Base-by-base conservation (phyloP, 2,888 invertebrate genomes). In the Abrostola triplasia region DNA sequence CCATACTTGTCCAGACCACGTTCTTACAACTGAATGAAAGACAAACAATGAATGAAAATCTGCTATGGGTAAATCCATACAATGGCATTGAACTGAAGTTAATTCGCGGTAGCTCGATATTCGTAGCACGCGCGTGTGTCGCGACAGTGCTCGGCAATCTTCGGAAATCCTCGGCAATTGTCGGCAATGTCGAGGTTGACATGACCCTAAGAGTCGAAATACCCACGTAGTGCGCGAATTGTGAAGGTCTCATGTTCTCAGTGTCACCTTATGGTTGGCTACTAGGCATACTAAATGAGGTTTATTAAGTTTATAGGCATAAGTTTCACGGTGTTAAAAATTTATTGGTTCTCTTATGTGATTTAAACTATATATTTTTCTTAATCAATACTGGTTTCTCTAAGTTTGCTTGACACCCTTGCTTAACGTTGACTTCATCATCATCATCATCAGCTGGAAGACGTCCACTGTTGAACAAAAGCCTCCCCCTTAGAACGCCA, bases 31-130 rank as follows among this genome's bases (percentile, higher is more conserved):
- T 72, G 60, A 77, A 68, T 64, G 71, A 59, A 75, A 73, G 56
- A 57, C 49, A 67, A 65, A 67, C 64, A 66, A 66, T 77, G 73
- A 76, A 73, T 77, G 70, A 72, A 69, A 70, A 64, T 40, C 49
- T 64, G 53, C 48, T 42, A 55, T 35, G 61, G 57, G 61, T 65
- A 59, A 68, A 58, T 67, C 66, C 65, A 63, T 64, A 62, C 56
- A 66, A 70, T 80, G 84, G 70, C 84, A 86, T 84, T 88, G 85
- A 80, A 82, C 70, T 64, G 59, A 56, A 44, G 12, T 59, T 66
- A 72, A 76, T 76, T 73, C 59, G 57, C 63, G 65, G 80, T 71
- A 75, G 59, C 71, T 76, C 77, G 78, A 76, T 77, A 88, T 87
- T 85, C 86, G 64, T 53, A 56, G 60, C 86, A 84, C 85, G 85